Conservation (phyloP, 2,888 invertebrate species). For the Panopea generosa region DNA sequence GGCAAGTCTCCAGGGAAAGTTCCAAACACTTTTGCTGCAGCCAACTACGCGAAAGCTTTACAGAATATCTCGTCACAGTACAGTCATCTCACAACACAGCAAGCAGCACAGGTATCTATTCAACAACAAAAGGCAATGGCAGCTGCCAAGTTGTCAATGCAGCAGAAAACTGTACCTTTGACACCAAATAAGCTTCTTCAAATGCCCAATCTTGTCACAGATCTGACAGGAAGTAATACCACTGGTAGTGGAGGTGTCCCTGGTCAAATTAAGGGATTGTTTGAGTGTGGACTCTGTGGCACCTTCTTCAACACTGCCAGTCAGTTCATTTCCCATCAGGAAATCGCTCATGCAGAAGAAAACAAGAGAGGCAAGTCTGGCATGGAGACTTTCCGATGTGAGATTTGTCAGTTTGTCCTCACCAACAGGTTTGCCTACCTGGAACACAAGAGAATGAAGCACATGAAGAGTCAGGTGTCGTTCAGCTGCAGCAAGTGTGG, state of each 20-base stretch:
- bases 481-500: conserved; percentile 55
- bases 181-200: not conserved
- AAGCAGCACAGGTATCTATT: not conserved
- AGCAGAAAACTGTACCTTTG: not conserved
- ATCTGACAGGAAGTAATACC: not conserved
- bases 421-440: conserved; percentile 60
- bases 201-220: not conserved
- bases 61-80: conserved; percentile 3
- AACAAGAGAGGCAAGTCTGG: conserved; percentile 41
- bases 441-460: conserved; percentile 62
- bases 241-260: not conserved
- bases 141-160: not conserved
- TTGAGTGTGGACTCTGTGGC: conserved; percentile 63
- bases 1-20: conserved; percentile 1
- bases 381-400: conserved; percentile 60
- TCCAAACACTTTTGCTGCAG: not conserved
- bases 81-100: not conserved
- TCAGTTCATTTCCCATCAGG: conserved; percentile 56
- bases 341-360: conserved; percentile 26
- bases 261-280: conserved; percentile 47
- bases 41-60: conserved; percentile 32
- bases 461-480: conserved; percentile 36
- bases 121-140: not conserved
- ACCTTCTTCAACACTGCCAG: conserved; percentile 54
- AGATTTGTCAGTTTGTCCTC: conserved; percentile 56